phyloP scores from a whole-genome alignment of 2,113 vertebrate species.

The Festucalex cinctus region DNA sequence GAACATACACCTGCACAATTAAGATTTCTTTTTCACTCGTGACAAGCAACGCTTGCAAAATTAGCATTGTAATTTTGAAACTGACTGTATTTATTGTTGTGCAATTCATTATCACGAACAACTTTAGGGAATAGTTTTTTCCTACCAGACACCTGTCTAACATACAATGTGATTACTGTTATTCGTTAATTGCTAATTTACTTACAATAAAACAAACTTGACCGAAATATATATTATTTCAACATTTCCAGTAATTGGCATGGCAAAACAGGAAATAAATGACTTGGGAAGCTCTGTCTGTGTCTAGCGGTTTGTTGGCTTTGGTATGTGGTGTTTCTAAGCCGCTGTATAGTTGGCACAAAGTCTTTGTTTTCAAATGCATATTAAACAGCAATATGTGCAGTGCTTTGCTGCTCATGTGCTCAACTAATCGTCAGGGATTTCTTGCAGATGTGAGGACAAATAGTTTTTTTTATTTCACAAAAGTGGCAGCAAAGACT shows the following conservation, averaged over 20 bases:
- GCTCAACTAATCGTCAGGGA: neutral
- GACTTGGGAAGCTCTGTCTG: neutral
- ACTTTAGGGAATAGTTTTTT: neutral
- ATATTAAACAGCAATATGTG: neutral
- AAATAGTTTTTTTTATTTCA: neutral
- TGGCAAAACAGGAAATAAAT: neutral
- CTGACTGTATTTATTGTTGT: neutral
- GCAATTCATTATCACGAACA: neutral
- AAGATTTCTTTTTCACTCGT: neutral
- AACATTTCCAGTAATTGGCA: neutral
- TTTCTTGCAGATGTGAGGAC: neutral
- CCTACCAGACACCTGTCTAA: neutral
- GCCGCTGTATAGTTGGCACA: neutral
- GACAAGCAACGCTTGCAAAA: neutral
- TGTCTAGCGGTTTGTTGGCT: too few species aligned
- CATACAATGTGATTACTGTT: neutral
- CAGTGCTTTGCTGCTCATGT: neutral
- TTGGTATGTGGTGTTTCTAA: neutral
- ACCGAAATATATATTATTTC: neutral
- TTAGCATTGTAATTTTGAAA: neutral
- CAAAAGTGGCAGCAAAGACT: too few species aligned
- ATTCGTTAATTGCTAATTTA: neutral
- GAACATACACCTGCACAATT: neutral
- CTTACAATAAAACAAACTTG: neutral
- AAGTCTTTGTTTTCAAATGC: neutral